Conservation (phyloP, 2,797 vertebrate genomes). For the Phylloscopus collybita region DNA sequence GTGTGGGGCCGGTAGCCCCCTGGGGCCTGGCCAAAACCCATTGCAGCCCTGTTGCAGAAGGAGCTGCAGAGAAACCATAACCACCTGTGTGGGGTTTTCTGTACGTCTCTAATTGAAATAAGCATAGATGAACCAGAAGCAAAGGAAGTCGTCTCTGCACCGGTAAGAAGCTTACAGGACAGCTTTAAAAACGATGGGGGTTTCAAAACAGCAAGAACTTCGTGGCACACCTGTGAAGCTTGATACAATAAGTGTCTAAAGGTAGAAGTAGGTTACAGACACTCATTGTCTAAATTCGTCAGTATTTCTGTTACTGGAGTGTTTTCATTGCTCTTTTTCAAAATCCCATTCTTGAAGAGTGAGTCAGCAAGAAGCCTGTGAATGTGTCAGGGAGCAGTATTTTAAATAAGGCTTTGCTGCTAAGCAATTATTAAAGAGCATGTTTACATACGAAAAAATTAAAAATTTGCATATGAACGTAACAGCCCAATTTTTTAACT, state of each 20-base stretch:
- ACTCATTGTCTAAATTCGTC: not conserved
- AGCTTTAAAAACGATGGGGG: not conserved
- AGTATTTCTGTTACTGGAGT: not conserved
- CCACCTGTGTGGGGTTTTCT: accelerated
- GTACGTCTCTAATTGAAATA: not conserved
- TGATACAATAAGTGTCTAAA: not conserved
- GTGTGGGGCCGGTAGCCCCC: not conserved
- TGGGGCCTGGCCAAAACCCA: not conserved
- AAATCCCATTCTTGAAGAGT: constrained; percentile 34
- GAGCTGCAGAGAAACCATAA: not conserved
- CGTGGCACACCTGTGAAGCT: not conserved
- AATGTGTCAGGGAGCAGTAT: constrained; percentile 21
- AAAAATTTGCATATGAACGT: not conserved
- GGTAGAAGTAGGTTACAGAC: not conserved
- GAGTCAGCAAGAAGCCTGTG: constrained; percentile 59
- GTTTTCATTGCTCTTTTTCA: constrained; percentile 23
- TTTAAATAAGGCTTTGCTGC: constrained; percentile 37
- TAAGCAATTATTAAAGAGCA: constrained; percentile 22
- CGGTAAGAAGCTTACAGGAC: not conserved
- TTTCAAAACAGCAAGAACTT: not conserved
- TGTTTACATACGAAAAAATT: constrained; percentile 27
- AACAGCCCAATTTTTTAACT: not conserved
- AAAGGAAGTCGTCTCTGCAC: not conserved
- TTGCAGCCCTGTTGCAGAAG: not conserved
- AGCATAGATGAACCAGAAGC: not conserved